Evolutionary conservation across 2,797 vertebrate genomes (phyloP).

Genomic region (Pampus argenteus): DNA sequence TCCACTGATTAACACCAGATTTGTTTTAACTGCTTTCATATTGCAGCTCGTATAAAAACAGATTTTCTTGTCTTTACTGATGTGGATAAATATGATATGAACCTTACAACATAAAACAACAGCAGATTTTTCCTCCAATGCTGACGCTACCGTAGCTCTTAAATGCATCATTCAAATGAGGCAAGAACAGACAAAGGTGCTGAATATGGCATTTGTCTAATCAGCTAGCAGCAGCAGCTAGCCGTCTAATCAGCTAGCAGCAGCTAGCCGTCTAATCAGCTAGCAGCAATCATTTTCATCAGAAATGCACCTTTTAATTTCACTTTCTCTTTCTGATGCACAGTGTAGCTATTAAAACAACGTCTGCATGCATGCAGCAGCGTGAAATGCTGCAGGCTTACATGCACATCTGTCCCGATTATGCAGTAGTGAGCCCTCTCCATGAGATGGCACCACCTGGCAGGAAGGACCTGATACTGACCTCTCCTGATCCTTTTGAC

Average conservation of each 20-base stretch:
- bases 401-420: background rate
- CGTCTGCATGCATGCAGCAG: background rate
- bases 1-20: constrained; percentile 3
- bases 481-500: constrained; percentile 44
- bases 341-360: background rate
- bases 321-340: background rate
- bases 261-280: no score
- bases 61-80: background rate
- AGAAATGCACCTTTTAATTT: background rate
- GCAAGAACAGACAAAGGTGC: no score
- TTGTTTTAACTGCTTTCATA: background rate
- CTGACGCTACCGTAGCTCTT: no score
- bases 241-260: no score
- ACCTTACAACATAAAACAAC: background rate
- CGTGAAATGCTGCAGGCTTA: background rate
- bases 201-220: no score
- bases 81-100: background rate
- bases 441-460: constrained; percentile 66
- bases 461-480: constrained; percentile 29
- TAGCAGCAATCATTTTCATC: no score
- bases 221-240: no score
- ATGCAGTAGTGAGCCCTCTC: constrained; percentile 21
- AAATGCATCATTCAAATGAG: no score
- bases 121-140: background rate
- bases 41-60: background rate